These are phyloP conservation scores for Aeoliscus strigatus DNA, from an alignment of 2,797 vertebrate genomes.

Conservation along the genomic window DNA sequence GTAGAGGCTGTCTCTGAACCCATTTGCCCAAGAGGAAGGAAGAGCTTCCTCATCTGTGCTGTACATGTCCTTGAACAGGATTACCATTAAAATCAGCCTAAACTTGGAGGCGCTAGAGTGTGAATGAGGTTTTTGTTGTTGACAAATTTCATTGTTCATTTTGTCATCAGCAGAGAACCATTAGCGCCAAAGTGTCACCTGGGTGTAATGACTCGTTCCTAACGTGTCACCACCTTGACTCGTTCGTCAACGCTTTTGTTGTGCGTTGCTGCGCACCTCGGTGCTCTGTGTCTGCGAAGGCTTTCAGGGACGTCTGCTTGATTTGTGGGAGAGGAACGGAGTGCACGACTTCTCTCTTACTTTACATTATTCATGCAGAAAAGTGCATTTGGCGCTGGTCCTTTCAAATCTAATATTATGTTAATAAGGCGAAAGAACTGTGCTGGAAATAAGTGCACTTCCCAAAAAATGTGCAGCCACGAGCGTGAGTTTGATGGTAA, in stretches of 20 bases:
- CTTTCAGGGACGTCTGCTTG: constrained; percentile 65
- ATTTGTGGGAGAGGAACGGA: constrained; percentile 44
- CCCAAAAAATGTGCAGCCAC: constrained; percentile 43
- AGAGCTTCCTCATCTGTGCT: too few species aligned
- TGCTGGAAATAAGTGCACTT: constrained; percentile 39
- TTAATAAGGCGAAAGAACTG: constrained; percentile 62
- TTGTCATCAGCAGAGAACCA: constrained; percentile 50
- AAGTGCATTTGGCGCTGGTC: constrained; percentile 60
- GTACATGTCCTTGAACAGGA: too few species aligned
- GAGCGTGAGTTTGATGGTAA: constrained; percentile 37
- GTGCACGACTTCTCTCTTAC: constrained; percentile 45
- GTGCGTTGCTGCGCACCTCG: constrained; percentile 55
- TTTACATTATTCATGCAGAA: constrained; percentile 76
- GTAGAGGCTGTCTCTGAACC: too few species aligned
- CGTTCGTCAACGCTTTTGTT: constrained; percentile 60
- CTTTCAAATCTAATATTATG: constrained; percentile 69
- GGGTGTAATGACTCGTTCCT: constrained; percentile 70
- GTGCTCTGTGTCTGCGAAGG: constrained; percentile 55
- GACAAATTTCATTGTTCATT: constrained; percentile 54
- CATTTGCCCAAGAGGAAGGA: too few species aligned
- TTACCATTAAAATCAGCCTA: constrained; percentile 27
- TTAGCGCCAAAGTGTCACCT: constrained; percentile 38
- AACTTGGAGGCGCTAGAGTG: constrained; percentile 39
- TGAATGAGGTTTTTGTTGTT: constrained; percentile 54
- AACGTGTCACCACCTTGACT: constrained; percentile 61